Conservation (phyloP, 2,797 vertebrate species). For the Catharus ustulatus region DNA sequence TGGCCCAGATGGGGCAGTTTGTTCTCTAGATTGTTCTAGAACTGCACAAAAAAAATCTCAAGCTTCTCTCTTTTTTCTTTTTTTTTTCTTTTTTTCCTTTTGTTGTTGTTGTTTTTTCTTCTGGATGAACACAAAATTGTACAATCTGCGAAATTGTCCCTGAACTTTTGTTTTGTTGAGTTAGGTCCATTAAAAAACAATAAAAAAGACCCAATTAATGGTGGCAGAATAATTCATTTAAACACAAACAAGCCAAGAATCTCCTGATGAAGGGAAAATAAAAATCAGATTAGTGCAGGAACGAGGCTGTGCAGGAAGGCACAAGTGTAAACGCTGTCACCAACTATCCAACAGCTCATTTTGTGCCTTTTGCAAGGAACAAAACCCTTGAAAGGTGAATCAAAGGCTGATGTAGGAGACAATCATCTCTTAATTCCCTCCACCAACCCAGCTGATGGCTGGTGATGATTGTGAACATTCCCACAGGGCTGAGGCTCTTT, state of each 20-base stretch:
- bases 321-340: background rate
- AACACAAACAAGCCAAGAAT: background rate
- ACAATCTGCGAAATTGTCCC: background rate
- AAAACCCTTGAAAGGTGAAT: background rate
- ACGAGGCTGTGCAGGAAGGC: background rate
- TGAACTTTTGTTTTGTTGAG: background rate
- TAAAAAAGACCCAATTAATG: background rate
- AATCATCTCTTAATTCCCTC: background rate
- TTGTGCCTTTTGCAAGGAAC: constrained; percentile 15
- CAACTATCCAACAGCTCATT: background rate
- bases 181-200: background rate
- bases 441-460: background rate
- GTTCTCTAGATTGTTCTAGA: background rate
- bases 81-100: background rate
- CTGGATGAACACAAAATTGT: background rate
- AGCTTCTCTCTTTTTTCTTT: background rate
- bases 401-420: background rate
- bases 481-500: background rate
- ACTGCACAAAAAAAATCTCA: background rate
- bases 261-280: background rate
- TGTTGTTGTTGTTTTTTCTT: background rate
- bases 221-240: background rate
- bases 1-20: background rate
- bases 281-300: background rate
- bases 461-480: background rate